Conservation (phyloP, 2,888 invertebrate species). For the Chirona hameri region DNA sequence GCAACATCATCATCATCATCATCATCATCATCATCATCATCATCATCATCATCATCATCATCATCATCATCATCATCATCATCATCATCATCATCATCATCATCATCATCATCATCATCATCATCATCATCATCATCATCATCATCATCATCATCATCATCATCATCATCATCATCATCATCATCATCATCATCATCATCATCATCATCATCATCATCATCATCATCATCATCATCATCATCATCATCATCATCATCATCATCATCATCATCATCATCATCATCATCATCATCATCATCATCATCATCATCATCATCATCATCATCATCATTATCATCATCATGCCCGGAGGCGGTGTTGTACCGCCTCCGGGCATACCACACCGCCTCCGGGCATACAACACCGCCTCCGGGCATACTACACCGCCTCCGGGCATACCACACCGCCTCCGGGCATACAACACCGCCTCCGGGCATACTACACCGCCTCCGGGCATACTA, state of each 20-base stretch:
- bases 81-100: constrained; percentile 22
- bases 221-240: constrained; percentile 22
- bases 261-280: too few relatives aligned
- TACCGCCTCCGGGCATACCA: too few relatives aligned
- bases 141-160: constrained; percentile 22
- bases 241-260: constrained; percentile 22
- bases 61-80: constrained; percentile 22
- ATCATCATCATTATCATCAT: too few relatives aligned
- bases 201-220: constrained; percentile 22
- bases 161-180: constrained; percentile 22
- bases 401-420: too few relatives aligned
- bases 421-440: too few relatives aligned
- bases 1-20: too few relatives aligned
- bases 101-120: constrained; percentile 22
- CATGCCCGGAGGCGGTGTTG: too few relatives aligned
- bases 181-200: constrained; percentile 22
- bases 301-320: constrained; percentile 22
- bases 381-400: too few relatives aligned
- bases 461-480: too few relatives aligned
- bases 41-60: constrained; percentile 22
- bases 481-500: too few relatives aligned
- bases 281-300: constrained; percentile 6
- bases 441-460: too few relatives aligned
- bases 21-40: constrained; percentile 22
- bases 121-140: constrained; percentile 22